Evolutionary conservation across 1,140 invertebrate species (phyloP).

Genomic region (Listronotus bonariensis): DNA sequence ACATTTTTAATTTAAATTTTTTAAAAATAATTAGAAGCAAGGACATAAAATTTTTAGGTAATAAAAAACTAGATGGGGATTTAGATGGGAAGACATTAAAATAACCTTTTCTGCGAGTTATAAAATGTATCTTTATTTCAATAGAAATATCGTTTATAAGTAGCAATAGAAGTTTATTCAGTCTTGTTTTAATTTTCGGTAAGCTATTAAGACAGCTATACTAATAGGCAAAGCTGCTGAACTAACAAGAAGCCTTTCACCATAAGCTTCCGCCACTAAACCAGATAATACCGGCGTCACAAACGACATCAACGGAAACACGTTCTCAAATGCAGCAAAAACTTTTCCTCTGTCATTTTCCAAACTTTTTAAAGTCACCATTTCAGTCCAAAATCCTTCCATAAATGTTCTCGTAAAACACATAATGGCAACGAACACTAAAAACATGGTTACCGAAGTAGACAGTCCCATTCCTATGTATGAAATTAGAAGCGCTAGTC

Average conservation of each 20-base stretch:
- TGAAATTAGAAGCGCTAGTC: constrained; percentile 15
- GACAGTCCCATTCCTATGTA: constrained; percentile 34
- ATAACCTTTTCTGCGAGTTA: no score
- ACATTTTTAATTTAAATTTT: no score
- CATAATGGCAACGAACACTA: constrained; percentile 15
- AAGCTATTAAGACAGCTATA: constrained; percentile 17
- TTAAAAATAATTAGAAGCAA: no score
- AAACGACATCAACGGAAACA: constrained; percentile 17
- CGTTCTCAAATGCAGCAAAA: constrained; percentile 31
- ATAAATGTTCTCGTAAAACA: constrained; percentile 24
- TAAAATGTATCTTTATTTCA: no score
- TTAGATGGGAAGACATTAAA: no score
- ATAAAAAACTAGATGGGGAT: no score
- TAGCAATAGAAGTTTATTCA: no score
- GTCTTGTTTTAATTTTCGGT: background rate
- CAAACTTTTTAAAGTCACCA: constrained; percentile 16
- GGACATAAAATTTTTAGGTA: no score
- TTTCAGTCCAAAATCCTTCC: constrained; percentile 33
- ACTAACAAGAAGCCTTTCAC: constrained; percentile 16
- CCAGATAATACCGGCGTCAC: constrained; percentile 30
- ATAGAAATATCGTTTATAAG: no score
- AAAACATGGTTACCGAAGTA: constrained; percentile 24
- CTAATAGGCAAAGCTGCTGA: constrained; percentile 21
- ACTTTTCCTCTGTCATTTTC: constrained; percentile 36
- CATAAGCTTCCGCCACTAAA: constrained; percentile 22